Evolutionary conservation across 1,140 invertebrate species (phyloP), one percentile per base, ranked within the genome.

Genomic region (Conopomorpha cramerella): DNA sequence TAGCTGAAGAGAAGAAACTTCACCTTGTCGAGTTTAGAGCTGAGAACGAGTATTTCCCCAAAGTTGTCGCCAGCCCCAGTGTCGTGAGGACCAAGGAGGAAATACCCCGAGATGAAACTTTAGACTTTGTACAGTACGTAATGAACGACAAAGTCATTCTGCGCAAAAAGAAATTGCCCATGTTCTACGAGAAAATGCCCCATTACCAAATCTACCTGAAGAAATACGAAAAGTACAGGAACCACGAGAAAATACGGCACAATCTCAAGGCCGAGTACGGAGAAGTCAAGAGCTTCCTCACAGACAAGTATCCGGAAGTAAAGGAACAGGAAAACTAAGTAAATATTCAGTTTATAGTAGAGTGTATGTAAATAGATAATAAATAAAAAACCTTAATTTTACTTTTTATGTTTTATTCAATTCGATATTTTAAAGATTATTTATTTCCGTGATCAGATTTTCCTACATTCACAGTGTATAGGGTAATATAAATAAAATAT

Each of bases 1-100:
- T 99, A 18, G 93, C 95, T 0, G 87, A 97, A 47, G 90, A 96
- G 49, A 93, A 94, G 50, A 78, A 86, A 44, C 73, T 98, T 3
- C 90, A 98, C 76, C 64, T 99, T 12, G 94, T 99, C 26, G 93
- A 98, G 76, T 83, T 93, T 37, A 80, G 83, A 36, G 79, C 82
- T 35, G 90, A 95, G 57, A 86, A 85, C 46, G 78, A 82, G 34
- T 80, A 86, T 57, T 90, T 87, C 51, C 93, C 95, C 0, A 78
- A 77, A 40, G 84, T 98, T 2, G 77, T 96, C n/a, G 96, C 95
- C 1, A 90, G 86, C 3, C 95, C 96, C 1, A 55, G 65, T 4
- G 51, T 55, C 2, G 80, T 84, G 8, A 76, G 86, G 48, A 87
- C 78, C 6, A 51, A 78, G 16, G 60, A 82, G 0, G 83, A 92